Evolutionary conservation across 2,888 invertebrate species (phyloP), one percentile per base, ranked within the genome.

Genomic region (Chymomyza procnemis): DNA sequence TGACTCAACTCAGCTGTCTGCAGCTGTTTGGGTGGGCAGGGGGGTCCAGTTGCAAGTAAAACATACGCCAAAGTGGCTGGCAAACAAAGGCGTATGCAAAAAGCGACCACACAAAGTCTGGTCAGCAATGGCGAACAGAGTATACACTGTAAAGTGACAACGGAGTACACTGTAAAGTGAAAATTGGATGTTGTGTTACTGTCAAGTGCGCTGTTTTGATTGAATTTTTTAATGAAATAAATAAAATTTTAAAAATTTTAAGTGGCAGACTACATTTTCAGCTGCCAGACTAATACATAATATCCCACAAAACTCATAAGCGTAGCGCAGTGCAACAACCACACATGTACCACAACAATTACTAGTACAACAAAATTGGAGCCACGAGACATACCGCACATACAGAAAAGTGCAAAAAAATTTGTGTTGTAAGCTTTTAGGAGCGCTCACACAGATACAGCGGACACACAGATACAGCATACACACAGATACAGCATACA

Each of bases 1-100:
- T 81, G 81, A 81, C 81, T 81, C 87, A 81, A 81, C 87, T 73
- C 73, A 73, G 80, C 85, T 69, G 66, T 67, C 71, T 68, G 61
- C 57, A 58, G 16, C 69, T 60, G 65, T 61, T 64, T 67, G 56
- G 57, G n/a, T n/a, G n/a, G n/a, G n/a, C n/a, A n/a, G n/a, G n/a
- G n/a, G n/a, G n/a, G 69, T 74, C 67, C 71, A 69, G 76, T 68
- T 55, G 59, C 74, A 74, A 61, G 67, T 48, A 71, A 22, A 50
- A 18, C 60, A 61, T 47, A 41, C 34, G 52, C 63, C 74, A 71
- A 76, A 76, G 66, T 69, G 74, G 77, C 71, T 67, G 66, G 48
- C 41, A 22, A 61, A 63, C 74, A 66, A 61, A 59, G 47, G 47
- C 59, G 47, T 6, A 56, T 14, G 61, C 60, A 64, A 55, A 60